Base-by-base conservation (phyloP, 1,140 invertebrate genomes). In the Drosophila busckii region DNA sequence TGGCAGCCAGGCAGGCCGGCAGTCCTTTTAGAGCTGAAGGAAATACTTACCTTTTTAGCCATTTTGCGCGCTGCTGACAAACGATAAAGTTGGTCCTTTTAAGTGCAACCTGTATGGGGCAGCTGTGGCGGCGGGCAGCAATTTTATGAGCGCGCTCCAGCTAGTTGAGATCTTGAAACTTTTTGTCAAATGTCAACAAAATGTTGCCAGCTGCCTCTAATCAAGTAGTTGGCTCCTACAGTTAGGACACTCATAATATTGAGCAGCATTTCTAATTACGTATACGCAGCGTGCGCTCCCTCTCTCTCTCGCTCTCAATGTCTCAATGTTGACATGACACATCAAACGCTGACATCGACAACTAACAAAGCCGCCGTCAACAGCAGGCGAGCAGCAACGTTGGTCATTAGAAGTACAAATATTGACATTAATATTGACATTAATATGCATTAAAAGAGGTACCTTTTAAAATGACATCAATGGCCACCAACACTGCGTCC, bases 341-440 rank as follows among this genome's bases (percentile, higher is more conserved):
- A 76, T 76, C 65, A 76, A 76, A 76, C 49, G 35, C 42, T 29
- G 41, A 22, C 19, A 20, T 28, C 15, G 28, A 7, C 22, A 55
- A 65, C 69, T 66, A 80, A 61, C 75, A 80, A 70, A 80, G 66
- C 70, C 48, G 52, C 52, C 66, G 54, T 29, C 63, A 82, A 28
- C 29, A 60, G 37, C 61, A n/a, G n/a, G n/a, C n/a, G n/a, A n/a
- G n/a, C n/a, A 65, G 58, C 17, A 17, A 17, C 42, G 49, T 38
- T 59, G 75, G 69, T 82, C 75, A 80, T 80, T 80, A 80, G 69
- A 82, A 53, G 46, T 52, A 52, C 65, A 80, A 80, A 80, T 82
- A 80, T 80, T 80, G 73, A 69, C 73, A 80, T 80, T 69, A 78
- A 78, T 78, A 80, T 80, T 78, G 71, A 78, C 73, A 82, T 80